A percentile compares a stretch with the other conserved stretches of the same genome.
Evolutionary conservation across 2,797 vertebrate species (phyloP).

Genomic region (Sebastes kiyomatsui): DNA sequence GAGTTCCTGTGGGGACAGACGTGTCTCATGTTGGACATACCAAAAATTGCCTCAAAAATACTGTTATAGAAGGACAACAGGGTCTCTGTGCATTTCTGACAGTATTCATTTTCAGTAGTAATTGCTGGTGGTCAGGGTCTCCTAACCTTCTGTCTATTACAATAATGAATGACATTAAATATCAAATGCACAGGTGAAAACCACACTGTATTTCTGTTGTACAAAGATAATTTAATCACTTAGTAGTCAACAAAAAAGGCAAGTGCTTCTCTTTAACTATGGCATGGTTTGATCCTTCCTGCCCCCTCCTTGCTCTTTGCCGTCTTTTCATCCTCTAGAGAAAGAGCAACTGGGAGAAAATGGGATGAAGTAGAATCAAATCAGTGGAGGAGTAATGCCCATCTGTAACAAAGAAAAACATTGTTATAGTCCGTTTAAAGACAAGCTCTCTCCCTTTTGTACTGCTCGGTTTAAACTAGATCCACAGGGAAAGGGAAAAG

Average conservation of each 20-base stretch:
- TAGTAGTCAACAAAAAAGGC: background rate
- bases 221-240: background rate
- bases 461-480: slow-evolving; percentile 27
- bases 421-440: slow-evolving; percentile 39
- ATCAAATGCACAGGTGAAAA: background rate
- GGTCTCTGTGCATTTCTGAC: background rate
- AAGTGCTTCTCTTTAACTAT: background rate
- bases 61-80: background rate
- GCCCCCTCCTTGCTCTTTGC: background rate
- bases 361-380: slow-evolving; percentile 18
- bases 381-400: slow-evolving; percentile 8
- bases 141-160: no score
- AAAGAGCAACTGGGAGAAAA: background rate
- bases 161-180: background rate
- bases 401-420: slow-evolving; percentile 22
- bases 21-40: background rate
- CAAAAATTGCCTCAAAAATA: background rate
- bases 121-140: background rate
- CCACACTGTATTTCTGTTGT: background rate
- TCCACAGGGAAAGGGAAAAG: slow-evolving; percentile 12
- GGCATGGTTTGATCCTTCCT: background rate
- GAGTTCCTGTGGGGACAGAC: background rate
- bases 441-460: slow-evolving; percentile 16
- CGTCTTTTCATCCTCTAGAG: background rate
- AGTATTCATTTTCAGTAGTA: background rate